These are phyloP conservation scores for Cydia splendana DNA, from an alignment of 1,140 invertebrate genomes.

Conservation along the genomic window DNA sequence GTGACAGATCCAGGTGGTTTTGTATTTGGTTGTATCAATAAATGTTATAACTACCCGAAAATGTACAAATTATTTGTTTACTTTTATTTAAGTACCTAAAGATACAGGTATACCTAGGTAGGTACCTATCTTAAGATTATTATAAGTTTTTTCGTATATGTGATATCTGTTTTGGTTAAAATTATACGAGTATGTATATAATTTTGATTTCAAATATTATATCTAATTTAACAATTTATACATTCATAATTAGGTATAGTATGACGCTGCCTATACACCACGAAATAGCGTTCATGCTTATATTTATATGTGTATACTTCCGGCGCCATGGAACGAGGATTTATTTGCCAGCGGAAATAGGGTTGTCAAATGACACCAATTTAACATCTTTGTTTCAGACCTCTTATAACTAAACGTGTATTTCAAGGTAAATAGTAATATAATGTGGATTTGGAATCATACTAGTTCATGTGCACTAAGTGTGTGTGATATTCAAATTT, in stretches of 20 bases:
- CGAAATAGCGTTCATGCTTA: conserved; percentile 9
- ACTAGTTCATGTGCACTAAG: too few relatives aligned
- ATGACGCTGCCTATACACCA: background rate
- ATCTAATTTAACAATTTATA: background rate
- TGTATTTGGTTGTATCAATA: too few relatives aligned
- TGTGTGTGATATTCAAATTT: too few relatives aligned
- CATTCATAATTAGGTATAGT: background rate
- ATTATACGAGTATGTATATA: too few relatives aligned
- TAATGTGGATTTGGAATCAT: too few relatives aligned
- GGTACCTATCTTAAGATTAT: background rate
- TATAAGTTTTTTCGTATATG: background rate
- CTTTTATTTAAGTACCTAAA: too few relatives aligned
- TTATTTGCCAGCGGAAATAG: conserved; percentile 22
- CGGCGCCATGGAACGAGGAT: conserved; percentile 24
- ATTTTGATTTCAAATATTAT: background rate
- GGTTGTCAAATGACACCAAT: background rate
- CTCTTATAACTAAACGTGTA: background rate
- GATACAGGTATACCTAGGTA: too few relatives aligned
- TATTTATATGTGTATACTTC: conserved; percentile 7
- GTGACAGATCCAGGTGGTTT: too few relatives aligned
- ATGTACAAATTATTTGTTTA: too few relatives aligned
- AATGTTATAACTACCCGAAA: too few relatives aligned
- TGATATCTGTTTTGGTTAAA: too few relatives aligned
- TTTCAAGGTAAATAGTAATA: too few relatives aligned
- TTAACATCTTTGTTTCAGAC: background rate